A percentile compares a stretch with the other conserved stretches of the same genome.
Conservation (phyloP, 2,888 invertebrate species). For the Caenorhabditis panamensis region DNA sequence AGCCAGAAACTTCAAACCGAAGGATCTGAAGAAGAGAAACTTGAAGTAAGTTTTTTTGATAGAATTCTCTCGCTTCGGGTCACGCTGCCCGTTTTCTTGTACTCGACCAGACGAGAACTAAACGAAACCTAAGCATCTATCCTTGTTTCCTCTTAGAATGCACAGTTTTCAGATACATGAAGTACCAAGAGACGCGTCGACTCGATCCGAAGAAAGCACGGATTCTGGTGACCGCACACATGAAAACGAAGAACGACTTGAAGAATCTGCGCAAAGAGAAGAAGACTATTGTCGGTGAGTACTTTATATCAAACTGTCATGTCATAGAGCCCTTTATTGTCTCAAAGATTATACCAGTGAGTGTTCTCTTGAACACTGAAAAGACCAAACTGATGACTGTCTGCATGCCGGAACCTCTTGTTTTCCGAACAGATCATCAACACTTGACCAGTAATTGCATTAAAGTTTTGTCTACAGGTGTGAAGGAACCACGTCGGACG, state of each 20-base stretch:
- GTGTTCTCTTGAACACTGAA: neutral
- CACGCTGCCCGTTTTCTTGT: too few relatives aligned
- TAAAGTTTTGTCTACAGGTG: conserved; percentile 24
- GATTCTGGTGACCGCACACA: conserved; percentile 36
- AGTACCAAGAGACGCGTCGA: conserved; percentile 48
- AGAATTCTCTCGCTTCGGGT: too few relatives aligned
- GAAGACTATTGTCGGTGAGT: conserved; percentile 36
- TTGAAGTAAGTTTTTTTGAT: conserved; percentile 40
- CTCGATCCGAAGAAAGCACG: conserved; percentile 50
- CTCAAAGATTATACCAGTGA: neutral
- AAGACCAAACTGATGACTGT: neutral
- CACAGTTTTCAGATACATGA: conserved; percentile 55
- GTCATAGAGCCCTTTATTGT: neutral
- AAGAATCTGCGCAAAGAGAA: conserved; percentile 48
- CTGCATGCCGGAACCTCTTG: neutral
- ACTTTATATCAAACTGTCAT: too few relatives aligned
- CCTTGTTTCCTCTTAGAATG: neutral
- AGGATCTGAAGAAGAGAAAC: conserved; percentile 62
- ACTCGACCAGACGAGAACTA: too few relatives aligned
- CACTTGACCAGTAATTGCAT: too few relatives aligned
- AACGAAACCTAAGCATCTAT: too few relatives aligned
- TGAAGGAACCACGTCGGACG: conserved; percentile 58
- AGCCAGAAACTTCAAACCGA: conserved; percentile 56
- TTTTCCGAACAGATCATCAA: neutral
- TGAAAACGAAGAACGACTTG: conserved; percentile 49